Percentiles rank a stretch among this genome's conserved stretches.
These are phyloP conservation scores for Myxocyprinus asiaticus DNA, from an alignment of 2,113 vertebrate genomes.

Conservation along the genomic window DNA sequence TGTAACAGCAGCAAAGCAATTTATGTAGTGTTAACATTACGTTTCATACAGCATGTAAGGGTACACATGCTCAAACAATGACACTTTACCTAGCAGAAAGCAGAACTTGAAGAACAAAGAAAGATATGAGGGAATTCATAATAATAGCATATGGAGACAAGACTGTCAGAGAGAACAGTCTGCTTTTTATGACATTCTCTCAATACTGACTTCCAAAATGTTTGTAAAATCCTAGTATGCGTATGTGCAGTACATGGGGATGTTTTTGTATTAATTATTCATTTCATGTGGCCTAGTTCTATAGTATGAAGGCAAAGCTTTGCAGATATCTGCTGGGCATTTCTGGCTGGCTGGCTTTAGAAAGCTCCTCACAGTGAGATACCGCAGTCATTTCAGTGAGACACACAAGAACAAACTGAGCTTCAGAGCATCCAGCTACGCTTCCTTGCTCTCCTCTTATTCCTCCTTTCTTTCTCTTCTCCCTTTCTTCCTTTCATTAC, in stretches of 20 bases:
- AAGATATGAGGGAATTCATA: conserved; percentile 42
- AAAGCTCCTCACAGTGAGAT: conserved; percentile 45
- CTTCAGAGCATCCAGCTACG: conserved; percentile 23
- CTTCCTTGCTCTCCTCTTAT: conserved; percentile 17
- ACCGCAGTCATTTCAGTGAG: conserved; percentile 41
- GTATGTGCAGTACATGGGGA: conserved; percentile 36
- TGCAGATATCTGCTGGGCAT: conserved; percentile 47
- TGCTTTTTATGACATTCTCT: conserved; percentile 7
- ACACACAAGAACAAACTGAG: conserved; percentile 31
- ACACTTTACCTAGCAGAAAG: conserved; percentile 31
- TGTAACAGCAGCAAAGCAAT: conserved; percentile 69
- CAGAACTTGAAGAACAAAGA: conserved; percentile 17
- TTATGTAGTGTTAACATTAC: conserved; percentile 40
- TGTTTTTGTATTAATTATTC: conserved; percentile 55
- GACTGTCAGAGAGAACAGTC: conserved; percentile 35
- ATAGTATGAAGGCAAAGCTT: conserved; percentile 45
- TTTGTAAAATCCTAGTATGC: conserved; percentile 25
- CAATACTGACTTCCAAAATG: conserved; percentile 29
- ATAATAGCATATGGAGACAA: conserved; percentile 22
- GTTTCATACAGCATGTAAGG: not conserved
- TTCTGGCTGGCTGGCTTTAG: conserved; percentile 51
- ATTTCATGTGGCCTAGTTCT: conserved; percentile 56
- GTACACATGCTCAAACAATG: not conserved
- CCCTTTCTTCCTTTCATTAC: conserved; percentile 16
- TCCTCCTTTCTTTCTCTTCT: not conserved